Evolutionary conservation across 2,113 vertebrate species (phyloP), one percentile per base, ranked within the genome.

Genomic region (Triplophysa dalaica): DNA sequence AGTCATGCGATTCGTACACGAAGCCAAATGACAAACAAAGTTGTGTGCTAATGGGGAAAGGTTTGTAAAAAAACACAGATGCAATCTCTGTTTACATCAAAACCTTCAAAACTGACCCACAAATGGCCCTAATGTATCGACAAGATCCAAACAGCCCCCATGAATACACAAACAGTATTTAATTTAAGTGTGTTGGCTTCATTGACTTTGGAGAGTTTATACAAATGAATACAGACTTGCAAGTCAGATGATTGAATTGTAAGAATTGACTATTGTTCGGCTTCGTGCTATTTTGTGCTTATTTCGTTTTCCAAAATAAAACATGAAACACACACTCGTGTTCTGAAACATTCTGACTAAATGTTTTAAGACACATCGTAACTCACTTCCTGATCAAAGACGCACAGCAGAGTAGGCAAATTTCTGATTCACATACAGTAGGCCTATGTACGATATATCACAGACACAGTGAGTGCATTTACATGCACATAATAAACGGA

Each of bases 151-250:
- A 80, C 63, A 48, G 60, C 38, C 26, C 78, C 58, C 60, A 43
- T 22, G 64, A 52, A 73, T 19, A 61, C 64, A 54, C 75, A 38
- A 22, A 68, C 64, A 68, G n/a, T 56, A 54, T 52, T 38, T 63
- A 33, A n/a, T 21, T 50, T 70, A 29, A 41, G 54, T 45, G 58
- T 72, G 45, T 72, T 21, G 19, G 29, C 43, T 63, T 63, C 68
- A 17, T 43, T 38, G 68, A 24, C 6, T 70, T 63, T 79, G 17
- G 33, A 41, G 19, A 78, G 65, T 69, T 9, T 56, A 56, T 62
- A 72, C 12, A 54, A 21, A 64, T 12, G 24, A 24, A 64, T 72
- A 72, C 64, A 70, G 64, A 79, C 65, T 79, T 79, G 54, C 33
- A 79, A 62, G 50, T 72, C 11, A 52, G 17, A 79, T 5, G 67